phyloP scores from a whole-genome alignment of 1,140 invertebrate genomes.

The Brevipalpus yothersi region DNA sequence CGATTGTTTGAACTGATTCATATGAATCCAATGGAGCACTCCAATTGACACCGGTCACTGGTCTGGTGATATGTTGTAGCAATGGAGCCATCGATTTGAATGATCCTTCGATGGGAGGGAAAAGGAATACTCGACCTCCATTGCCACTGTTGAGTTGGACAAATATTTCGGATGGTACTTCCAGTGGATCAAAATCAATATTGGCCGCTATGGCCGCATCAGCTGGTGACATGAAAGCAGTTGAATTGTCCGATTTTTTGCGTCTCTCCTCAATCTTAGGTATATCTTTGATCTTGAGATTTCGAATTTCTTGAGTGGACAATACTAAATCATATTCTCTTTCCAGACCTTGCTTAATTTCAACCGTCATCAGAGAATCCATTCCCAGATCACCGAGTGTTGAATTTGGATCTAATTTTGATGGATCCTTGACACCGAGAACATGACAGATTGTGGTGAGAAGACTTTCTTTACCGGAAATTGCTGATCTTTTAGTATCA shows the following conservation, averaged over 20 bases:
- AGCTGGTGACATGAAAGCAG: neutral
- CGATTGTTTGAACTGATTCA: slow-evolving; percentile 30
- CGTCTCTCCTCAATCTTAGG: slow-evolving; percentile 2
- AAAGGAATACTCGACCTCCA: slow-evolving; percentile 5
- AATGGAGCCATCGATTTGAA: slow-evolving; percentile 32
- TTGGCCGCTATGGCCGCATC: neutral
- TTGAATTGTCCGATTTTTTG: neutral
- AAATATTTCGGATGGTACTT: neutral
- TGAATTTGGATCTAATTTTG: slow-evolving; percentile 41
- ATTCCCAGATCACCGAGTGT: slow-evolving; percentile 73
- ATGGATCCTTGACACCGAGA: slow-evolving; percentile 66
- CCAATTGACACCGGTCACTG: slow-evolving; percentile 3
- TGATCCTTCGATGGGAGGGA: slow-evolving; percentile 8
- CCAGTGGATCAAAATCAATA: neutral
- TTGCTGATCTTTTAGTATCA: slow-evolving; percentile 6
- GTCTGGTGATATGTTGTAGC: slow-evolving; percentile 24
- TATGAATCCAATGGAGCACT: slow-evolving; percentile 30
- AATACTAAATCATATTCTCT: slow-evolving; percentile 2
- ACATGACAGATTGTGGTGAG: slow-evolving; percentile 3
- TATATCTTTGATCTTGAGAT: slow-evolving; percentile 6
- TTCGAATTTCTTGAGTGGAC: slow-evolving; percentile 3
- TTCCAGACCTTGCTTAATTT: slow-evolving; percentile 39
- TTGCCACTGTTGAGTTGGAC: slow-evolving; percentile 38
- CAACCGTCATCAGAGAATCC: slow-evolving; percentile 88
- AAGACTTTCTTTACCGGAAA: slow-evolving; percentile 2